phyloP scores from a whole-genome alignment of 2,888 invertebrate genomes.

The Hirtodrosophila trivittata region DNA sequence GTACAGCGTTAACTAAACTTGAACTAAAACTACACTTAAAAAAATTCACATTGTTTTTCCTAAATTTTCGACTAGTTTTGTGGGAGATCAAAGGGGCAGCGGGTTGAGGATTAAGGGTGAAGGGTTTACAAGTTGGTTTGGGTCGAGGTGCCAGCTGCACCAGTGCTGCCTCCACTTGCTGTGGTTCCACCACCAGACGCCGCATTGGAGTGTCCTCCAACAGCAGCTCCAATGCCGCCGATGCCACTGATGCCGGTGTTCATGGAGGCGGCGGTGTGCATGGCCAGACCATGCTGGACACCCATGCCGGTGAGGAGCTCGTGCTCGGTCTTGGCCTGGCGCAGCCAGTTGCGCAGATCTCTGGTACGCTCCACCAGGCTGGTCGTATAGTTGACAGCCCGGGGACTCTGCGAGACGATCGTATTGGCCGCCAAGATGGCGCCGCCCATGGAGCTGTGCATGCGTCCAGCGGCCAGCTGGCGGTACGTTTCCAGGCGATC shows the following conservation, averaged over 20 bases:
- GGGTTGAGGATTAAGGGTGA: background rate
- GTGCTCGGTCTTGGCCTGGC: constrained; percentile 85
- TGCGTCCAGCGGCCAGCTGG: constrained; percentile 84
- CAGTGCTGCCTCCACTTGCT: background rate
- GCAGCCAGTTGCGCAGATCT: constrained; percentile 88
- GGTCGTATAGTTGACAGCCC: constrained; percentile 86
- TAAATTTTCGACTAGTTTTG: background rate
- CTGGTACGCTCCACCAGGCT: constrained; percentile 87
- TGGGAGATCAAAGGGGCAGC: background rate
- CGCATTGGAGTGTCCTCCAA: constrained; percentile 13
- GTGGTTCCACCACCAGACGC: constrained; percentile 20
- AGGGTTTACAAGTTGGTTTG: constrained; percentile 71
- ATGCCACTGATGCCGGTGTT: constrained; percentile 16
- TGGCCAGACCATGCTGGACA: constrained; percentile 46
- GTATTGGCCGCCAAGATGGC: constrained; percentile 84
- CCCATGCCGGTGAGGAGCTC: constrained; percentile 77
- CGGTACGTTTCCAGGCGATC: constrained; percentile 86
- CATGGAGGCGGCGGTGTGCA: constrained; percentile 19
- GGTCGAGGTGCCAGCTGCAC: constrained; percentile 2
- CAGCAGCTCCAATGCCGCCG: constrained; percentile 28
- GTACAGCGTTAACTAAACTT: background rate
- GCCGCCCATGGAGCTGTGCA: constrained; percentile 83
- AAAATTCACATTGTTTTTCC: background rate
- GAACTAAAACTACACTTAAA: constrained; percentile 4
- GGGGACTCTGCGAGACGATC: constrained; percentile 83